phyloP scores from a whole-genome alignment of 2,888 invertebrate species.

The Eupithecia inturbata region DNA sequence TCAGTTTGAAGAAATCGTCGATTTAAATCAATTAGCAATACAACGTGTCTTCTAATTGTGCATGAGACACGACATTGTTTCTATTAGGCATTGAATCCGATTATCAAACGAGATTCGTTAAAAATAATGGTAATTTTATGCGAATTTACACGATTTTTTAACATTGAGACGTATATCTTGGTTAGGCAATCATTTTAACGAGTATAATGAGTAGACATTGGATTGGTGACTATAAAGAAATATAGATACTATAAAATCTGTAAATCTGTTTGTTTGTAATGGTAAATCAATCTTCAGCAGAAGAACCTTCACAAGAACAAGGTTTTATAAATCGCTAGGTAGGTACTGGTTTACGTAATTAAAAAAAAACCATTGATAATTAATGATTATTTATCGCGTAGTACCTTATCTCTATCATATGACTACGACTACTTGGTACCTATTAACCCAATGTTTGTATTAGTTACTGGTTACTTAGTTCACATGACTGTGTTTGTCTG shows the following conservation, averaged over 20 bases:
- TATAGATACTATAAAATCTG: neutral
- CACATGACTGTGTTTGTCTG: too few relatives aligned
- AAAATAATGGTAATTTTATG: conserved; percentile 17
- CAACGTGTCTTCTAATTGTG: conserved; percentile 12
- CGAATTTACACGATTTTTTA: neutral
- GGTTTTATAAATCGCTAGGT: too few relatives aligned
- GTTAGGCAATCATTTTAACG: conserved; percentile 1
- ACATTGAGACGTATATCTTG: neutral
- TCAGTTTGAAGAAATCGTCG: conserved; percentile 10
- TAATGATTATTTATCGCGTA: too few relatives aligned
- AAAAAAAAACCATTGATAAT: too few relatives aligned
- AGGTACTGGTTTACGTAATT: too few relatives aligned
- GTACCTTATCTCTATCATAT: too few relatives aligned
- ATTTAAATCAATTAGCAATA: conserved; percentile 23
- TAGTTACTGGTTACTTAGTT: too few relatives aligned
- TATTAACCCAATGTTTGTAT: too few relatives aligned
- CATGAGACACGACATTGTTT: conserved; percentile 27
- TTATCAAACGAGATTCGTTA: neutral
- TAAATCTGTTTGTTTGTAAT: neutral
- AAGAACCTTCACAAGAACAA: too few relatives aligned
- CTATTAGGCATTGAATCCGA: conserved; percentile 9
- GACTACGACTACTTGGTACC: too few relatives aligned
- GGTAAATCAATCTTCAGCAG: too few relatives aligned
- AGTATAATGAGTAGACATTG: neutral
- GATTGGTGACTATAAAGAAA: neutral